Evolutionary conservation across 2,888 invertebrate genomes (phyloP), one percentile per base, ranked within the genome.

Genomic region (Cataglyphis rosenhaueri): DNA sequence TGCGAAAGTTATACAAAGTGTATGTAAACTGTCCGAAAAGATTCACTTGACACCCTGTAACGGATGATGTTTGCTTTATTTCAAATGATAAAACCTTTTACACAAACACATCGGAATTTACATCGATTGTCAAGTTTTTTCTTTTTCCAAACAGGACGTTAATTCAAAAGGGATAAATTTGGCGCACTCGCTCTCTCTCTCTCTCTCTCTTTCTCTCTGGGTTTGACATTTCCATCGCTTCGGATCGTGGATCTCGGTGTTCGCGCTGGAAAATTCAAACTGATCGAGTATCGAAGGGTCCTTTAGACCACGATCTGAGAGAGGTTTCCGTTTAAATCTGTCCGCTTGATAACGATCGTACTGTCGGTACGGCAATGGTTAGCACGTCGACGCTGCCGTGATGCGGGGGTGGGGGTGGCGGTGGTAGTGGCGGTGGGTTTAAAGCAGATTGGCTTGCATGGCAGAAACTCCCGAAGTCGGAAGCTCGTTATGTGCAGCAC

Each of bases 401-500:
- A 79, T 75, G 81, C 41, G 75, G 64, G 32, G 64, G 38, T 12
- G 44, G 76, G 64, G 55, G 52, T 1, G 59, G 38, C 6, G 48
- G 73, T 76, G 44, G 82, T 65, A 82, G 61, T 59, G 82, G 76
- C 57, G 83, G 68, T 81, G 79, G 87, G 88, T 90, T 89, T 88
- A 89, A 88, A 89, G 88, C 89, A 89, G 91, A 93, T 92, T 91
- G 92, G 92, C 88, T 93, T 91, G 91, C 93, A 92, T 90, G 91
- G 91, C 90, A 89, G 88, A 87, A 89, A 90, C 89, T 86, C 88
- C 89, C 89, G 87, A 90, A 91, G 89, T 91, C 89, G 92, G 91
- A 92, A 92, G 92, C 93, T 93, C 91, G 93, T 93, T 93, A 93
- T 92, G 92, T 92, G 93, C 92, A 92, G 92, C 93, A 94, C 93